These are phyloP conservation scores for Myocastor coypus DNA, from an alignment of 2,113 vertebrate species.

Conservation along the genomic window DNA sequence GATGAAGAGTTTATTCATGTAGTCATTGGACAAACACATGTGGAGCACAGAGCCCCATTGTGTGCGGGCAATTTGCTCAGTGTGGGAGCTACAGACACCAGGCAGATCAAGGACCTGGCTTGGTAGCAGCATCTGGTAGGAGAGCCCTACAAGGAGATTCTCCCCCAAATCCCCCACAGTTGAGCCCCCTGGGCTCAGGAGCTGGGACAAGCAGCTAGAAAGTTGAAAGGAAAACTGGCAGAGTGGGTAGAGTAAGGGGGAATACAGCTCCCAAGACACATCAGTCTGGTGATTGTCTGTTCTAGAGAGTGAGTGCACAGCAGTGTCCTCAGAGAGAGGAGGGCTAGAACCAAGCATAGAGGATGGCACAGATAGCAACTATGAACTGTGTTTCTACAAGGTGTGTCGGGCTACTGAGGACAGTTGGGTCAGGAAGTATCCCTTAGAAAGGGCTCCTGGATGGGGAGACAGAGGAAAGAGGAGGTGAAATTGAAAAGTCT, in stretches of 20 bases:
- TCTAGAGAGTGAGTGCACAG: too few species aligned
- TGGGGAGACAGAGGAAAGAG: background rate
- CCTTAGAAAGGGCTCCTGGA: accelerated
- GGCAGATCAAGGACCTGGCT: background rate
- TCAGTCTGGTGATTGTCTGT: background rate
- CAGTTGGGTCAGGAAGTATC: background rate
- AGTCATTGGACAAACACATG: background rate
- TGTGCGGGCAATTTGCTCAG: background rate
- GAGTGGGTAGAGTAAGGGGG: background rate
- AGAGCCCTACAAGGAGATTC: background rate
- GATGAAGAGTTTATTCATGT: background rate
- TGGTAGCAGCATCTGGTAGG: background rate
- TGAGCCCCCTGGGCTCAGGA: background rate
- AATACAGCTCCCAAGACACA: background rate
- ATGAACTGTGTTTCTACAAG: background rate
- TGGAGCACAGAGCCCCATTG: background rate
- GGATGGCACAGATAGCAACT: background rate
- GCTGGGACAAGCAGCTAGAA: background rate
- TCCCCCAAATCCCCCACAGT: background rate
- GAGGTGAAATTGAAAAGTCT: background rate
- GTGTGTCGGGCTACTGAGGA: background rate
- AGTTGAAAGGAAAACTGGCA: background rate
- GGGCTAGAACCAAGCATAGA: background rate
- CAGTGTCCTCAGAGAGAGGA: background rate
- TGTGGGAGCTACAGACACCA: background rate